phyloP scores from a whole-genome alignment of 1,140 invertebrate species.

The Schmidtea mediterranea region DNA sequence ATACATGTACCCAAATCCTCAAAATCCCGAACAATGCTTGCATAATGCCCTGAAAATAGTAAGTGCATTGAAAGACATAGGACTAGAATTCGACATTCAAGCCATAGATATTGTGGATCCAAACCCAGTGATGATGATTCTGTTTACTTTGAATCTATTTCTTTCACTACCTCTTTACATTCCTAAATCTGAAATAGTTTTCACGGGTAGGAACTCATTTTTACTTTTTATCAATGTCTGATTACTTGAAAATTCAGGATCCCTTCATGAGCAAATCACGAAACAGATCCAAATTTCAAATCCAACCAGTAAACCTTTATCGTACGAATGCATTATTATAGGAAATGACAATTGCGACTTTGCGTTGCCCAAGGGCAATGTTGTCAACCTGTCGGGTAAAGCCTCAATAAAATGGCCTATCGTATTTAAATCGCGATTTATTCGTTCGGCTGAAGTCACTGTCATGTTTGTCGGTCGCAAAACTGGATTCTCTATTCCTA shows the following conservation, averaged over 20 bases:
- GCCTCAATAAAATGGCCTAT: constrained; percentile 16
- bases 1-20: no score
- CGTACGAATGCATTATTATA: constrained; percentile 20
- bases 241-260: constrained; percentile 19
- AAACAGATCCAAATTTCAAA: constrained; percentile 22
- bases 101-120: no score
- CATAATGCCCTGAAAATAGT: no score
- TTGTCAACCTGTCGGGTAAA: constrained; percentile 16
- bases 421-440: constrained; percentile 20
- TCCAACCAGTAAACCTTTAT: constrained; percentile 19
- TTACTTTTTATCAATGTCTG: constrained; percentile 10
- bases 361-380: constrained; percentile 17
- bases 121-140: no score
- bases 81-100: no score
- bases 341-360: constrained; percentile 21
- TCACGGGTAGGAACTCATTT: no score
- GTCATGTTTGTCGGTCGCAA: constrained; percentile 20
- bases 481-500: constrained; percentile 15
- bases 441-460: constrained; percentile 20
- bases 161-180: no score
- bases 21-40: no score
- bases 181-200: no score
- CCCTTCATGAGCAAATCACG: constrained; percentile 16
- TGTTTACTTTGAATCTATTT: no score
- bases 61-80: no score